These are phyloP conservation scores for Octopus bimaculoides DNA, from an alignment of 1,140 invertebrate species.

Conservation along the genomic window DNA sequence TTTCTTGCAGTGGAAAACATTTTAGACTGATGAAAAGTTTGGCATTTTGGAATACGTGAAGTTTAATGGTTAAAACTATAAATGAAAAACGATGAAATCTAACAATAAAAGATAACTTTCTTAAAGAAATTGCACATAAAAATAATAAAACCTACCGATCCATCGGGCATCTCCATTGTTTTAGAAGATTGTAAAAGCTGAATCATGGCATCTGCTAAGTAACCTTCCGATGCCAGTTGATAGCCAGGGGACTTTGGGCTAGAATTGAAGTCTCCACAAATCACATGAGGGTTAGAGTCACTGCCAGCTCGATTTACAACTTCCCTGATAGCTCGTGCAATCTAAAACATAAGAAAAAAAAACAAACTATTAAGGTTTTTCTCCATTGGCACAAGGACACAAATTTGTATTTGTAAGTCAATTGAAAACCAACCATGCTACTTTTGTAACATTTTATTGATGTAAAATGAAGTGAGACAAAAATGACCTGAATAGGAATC, in stretches of 20 bases:
- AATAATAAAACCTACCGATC: slow-evolving; percentile 32
- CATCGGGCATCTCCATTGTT: slow-evolving; percentile 35
- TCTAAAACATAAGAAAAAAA: slow-evolving; percentile 28
- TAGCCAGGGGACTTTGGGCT: slow-evolving; percentile 36
- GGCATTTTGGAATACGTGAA: neutral
- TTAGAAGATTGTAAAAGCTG: slow-evolving; percentile 33
- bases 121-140: neutral
- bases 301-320: slow-evolving; percentile 41
- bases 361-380: neutral
- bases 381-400: too few species aligned
- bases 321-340: slow-evolving; percentile 44
- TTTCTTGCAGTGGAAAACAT: neutral
- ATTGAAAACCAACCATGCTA: too few species aligned
- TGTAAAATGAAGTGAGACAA: too few species aligned
- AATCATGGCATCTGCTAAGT: slow-evolving; percentile 39
- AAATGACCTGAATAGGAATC: too few species aligned
- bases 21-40: neutral
- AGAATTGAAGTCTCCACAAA: slow-evolving; percentile 53
- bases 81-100: neutral
- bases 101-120: neutral
- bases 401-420: too few species aligned
- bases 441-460: too few species aligned
- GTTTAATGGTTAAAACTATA: neutral
- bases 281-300: slow-evolving; percentile 38
- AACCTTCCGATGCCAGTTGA: slow-evolving; percentile 43